These are phyloP conservation scores for Liparis tanakae DNA, from an alignment of 2,797 vertebrate species.

Conservation along the genomic window DNA sequence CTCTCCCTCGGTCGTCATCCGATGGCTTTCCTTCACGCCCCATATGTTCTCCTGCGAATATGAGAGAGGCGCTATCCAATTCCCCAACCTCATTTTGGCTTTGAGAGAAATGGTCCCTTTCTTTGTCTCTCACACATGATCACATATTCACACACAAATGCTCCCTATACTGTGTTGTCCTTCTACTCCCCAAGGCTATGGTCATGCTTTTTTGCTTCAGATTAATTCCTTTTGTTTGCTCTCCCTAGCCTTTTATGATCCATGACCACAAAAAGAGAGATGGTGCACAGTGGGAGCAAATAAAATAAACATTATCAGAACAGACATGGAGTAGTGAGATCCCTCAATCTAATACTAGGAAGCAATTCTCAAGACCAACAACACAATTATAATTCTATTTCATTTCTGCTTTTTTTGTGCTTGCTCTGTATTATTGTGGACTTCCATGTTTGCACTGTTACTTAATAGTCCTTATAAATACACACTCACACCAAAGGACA, in stretches of 20 bases:
- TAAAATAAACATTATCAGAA: conserved; percentile 55
- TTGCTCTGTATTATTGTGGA: neutral
- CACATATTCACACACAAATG: conserved; percentile 17
- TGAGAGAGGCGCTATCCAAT: conserved; percentile 71
- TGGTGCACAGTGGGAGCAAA: conserved; percentile 43
- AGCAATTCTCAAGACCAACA: conserved; percentile 35
- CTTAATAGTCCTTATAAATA: neutral
- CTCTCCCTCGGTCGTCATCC: conserved; percentile 34
- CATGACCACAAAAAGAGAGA: conserved; percentile 49
- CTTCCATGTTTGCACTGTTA: conserved; percentile 3
- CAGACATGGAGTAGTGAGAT: conserved; percentile 44
- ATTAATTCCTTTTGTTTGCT: conserved; percentile 60
- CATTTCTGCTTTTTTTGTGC: conserved; percentile 10
- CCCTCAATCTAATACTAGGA: conserved; percentile 20
- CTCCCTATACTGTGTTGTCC: conserved; percentile 53
- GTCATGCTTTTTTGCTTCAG: conserved; percentile 73
- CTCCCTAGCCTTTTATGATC: conserved; percentile 59
- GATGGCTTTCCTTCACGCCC: conserved; percentile 59
- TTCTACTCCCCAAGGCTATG: conserved; percentile 64
- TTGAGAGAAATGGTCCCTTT: conserved; percentile 67
- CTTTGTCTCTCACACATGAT: conserved; percentile 43
- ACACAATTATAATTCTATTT: neutral
- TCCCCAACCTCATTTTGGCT: conserved; percentile 79
- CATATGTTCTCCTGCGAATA: conserved; percentile 61
- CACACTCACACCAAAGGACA: neutral